Percentiles rank a stretch among this genome's conserved stretches.
Evolutionary conservation across 2,797 vertebrate species (phyloP).

Genomic region (Alosa sapidissima): DNA sequence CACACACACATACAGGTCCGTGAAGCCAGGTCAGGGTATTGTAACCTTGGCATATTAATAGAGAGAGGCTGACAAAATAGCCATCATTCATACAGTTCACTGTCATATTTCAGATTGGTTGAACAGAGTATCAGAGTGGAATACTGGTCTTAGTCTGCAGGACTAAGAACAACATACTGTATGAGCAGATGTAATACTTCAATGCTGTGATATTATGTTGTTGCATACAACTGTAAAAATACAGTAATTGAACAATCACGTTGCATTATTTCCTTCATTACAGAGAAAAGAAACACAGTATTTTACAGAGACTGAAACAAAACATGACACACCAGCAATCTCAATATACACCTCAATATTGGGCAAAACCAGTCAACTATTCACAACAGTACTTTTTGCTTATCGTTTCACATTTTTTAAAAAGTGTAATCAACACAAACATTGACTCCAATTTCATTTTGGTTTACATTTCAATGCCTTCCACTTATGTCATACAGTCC

Average conservation of each 20-base stretch:
- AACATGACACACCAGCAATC: constrained; percentile 78
- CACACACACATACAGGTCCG: constrained; percentile 13
- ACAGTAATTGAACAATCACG: constrained; percentile 80
- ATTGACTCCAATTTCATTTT: constrained; percentile 71
- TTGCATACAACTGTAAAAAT: constrained; percentile 85
- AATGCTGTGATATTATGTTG: constrained; percentile 66
- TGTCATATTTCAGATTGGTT: neutral
- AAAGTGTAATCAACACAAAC: constrained; percentile 68
- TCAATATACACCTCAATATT: constrained; percentile 80
- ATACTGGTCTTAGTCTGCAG: neutral
- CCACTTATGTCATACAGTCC: constrained; percentile 24
- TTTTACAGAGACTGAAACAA: constrained; percentile 78
- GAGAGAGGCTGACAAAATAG: constrained; percentile 6
- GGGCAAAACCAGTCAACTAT: constrained; percentile 80
- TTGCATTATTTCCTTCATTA: constrained; percentile 65
- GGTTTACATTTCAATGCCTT: constrained; percentile 44
- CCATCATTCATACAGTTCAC: constrained; percentile 1
- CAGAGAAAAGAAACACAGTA: constrained; percentile 74
- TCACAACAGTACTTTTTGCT: constrained; percentile 73
- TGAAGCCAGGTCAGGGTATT: neutral
- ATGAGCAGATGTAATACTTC: constrained; percentile 51
- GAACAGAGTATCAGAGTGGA: neutral
- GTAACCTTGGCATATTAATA: constrained; percentile 15
- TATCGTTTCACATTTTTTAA: constrained; percentile 69
- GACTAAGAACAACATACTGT: neutral